phyloP scores from a whole-genome alignment of 2,888 invertebrate genomes.

The Philopedon plagiatum region DNA sequence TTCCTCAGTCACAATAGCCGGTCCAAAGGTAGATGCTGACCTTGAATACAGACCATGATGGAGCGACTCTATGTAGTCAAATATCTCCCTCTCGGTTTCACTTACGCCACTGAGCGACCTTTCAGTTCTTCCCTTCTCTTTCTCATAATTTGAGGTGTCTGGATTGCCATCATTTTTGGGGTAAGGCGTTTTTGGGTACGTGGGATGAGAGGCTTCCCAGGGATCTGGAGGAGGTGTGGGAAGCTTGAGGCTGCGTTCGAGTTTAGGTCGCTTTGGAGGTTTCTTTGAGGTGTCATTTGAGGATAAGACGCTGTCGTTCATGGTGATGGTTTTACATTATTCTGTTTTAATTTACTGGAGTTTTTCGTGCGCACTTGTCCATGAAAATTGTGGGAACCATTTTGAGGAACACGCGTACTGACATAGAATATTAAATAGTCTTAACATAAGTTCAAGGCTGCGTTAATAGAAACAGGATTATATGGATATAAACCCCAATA shows the following conservation, averaged over 20 bases:
- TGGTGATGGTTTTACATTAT: slow-evolving; percentile 6
- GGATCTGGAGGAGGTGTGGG: slow-evolving; percentile 70
- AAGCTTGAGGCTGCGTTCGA: slow-evolving; percentile 60
- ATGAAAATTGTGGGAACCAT: too few species aligned
- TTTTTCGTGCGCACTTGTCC: too few species aligned
- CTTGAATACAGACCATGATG: slow-evolving; percentile 65
- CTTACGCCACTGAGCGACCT: slow-evolving; percentile 29
- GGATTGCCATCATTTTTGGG: slow-evolving; percentile 1
- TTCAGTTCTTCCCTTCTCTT: slow-evolving; percentile 5
- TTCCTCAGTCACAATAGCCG: slow-evolving; percentile 74
- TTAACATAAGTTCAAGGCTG: too few species aligned
- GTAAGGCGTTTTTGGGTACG: slow-evolving; percentile 31
- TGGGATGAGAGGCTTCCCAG: slow-evolving; percentile 16
- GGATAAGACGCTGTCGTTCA: slow-evolving; percentile 13
- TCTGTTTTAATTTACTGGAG: slow-evolving; percentile 20
- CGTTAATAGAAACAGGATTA: too few species aligned
- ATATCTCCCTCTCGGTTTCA: slow-evolving; percentile 64
- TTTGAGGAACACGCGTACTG: too few species aligned
- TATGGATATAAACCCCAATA: too few species aligned
- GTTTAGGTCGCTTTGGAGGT: slow-evolving; percentile 54
- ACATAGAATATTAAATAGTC: too few species aligned
- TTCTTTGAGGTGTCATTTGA: slow-evolving; percentile 32
- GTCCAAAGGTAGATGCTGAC: slow-evolving; percentile 72
- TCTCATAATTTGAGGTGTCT: background rate
- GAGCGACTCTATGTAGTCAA: slow-evolving; percentile 68